These are phyloP conservation scores for Gallinago nigripennis DNA, from an alignment of 2,797 vertebrate genomes.

Conservation along the genomic window DNA sequence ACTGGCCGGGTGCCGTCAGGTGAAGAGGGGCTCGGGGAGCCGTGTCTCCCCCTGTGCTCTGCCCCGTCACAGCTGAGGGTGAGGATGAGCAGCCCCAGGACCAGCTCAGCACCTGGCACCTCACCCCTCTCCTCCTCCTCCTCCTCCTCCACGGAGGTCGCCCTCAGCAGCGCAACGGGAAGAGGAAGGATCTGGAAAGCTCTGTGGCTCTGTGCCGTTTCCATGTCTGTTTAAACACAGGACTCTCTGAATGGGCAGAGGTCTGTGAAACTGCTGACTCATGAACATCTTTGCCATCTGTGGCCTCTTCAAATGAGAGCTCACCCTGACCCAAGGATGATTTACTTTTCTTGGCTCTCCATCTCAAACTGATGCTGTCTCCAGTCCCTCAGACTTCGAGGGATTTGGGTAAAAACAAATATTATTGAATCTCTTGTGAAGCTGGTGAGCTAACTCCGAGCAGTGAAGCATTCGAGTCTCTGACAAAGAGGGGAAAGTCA, in stretches of 20 bases:
- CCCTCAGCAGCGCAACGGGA: neutral
- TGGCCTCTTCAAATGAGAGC: conserved; percentile 27
- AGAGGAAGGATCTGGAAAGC: neutral
- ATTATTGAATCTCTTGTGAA: neutral
- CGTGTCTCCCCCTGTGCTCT: neutral
- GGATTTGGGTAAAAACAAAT: conserved; percentile 18
- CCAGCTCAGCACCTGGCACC: neutral
- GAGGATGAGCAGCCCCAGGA: neutral
- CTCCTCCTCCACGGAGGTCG: neutral
- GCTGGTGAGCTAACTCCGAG: neutral
- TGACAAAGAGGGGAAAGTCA: neutral
- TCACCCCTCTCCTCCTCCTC: neutral
- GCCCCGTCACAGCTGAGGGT: neutral
- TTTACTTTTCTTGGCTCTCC: conserved; percentile 47
- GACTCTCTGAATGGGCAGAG: neutral
- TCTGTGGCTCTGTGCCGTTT: neutral
- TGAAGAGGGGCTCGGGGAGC: neutral
- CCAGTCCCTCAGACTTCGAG: conserved; percentile 1
- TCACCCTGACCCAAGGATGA: neutral
- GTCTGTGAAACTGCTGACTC: conserved; percentile 27
- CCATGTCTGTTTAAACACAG: neutral
- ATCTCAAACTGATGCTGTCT: conserved; percentile 13
- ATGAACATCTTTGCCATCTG: neutral
- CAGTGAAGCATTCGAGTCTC: neutral
- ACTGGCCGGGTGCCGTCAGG: neutral